Evolutionary conservation across 2,113 vertebrate species (phyloP), one percentile per base, ranked within the genome.

Genomic region (Erythrocercus mccallii): DNA sequence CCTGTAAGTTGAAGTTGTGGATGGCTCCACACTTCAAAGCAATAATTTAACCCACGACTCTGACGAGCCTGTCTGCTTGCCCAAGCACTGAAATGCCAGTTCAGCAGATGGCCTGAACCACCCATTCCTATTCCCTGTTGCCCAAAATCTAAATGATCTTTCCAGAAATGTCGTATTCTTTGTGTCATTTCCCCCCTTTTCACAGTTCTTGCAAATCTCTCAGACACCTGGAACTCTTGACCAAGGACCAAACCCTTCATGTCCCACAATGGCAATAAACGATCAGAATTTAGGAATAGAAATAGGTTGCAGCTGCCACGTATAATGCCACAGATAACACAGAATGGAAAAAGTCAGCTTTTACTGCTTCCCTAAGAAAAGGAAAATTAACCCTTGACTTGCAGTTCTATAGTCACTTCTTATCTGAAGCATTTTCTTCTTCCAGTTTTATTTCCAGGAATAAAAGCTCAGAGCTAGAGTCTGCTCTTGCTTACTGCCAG

Each of bases 121-220:
- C 60, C 61, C 71, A 73, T 91, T 89, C 83, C 47, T 90, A 72
- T 88, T 96, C 69, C 72, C 33, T 50, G 50, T 62, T 88, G 61
- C 95, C 81, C 84, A 94, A 92, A 96, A 92, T 95, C 81, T 92
- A 96, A 96, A 96, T 83, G n/a, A 71, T 95, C 86, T 95, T 94
- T 97, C 88, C 88, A 96, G 94, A 93, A 96, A 95, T 88, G 86
- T 89, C 25, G 4, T 81, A 85, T 82, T 90, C 58, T 90, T 97
- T 94, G 66, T 15, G 27, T 61, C 25, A 47, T 90, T 96, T 94
- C 76, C 37, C 37, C 38, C 24, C 47, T 94, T 86, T 88, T 83
- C 74, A 88, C 78, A 90, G 69, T 53, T 88, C 77, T 90, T 93
- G 80, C 51, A 94, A 93, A 96, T 90, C 72, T 94, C 72, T 90